Evolutionary conservation across 2,113 vertebrate species (phyloP).

Genomic region (Poecilia latipinna): DNA sequence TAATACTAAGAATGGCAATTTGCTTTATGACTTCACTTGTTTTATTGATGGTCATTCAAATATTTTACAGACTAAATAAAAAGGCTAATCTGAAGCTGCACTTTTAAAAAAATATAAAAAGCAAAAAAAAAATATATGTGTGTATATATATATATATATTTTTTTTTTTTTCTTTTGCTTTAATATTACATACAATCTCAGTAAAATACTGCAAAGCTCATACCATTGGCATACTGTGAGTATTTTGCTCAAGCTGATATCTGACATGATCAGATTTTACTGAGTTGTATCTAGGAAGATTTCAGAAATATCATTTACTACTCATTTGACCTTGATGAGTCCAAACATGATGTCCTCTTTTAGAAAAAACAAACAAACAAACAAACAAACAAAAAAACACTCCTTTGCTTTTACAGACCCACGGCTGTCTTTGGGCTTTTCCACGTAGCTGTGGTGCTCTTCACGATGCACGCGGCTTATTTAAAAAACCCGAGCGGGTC

Average conservation of each 20-base stretch:
- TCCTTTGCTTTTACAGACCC: slow-evolving; percentile 37
- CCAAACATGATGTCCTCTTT: slow-evolving; percentile 26
- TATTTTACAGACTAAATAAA: no score
- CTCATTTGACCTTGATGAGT: slow-evolving; percentile 33
- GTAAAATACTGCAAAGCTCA: background rate
- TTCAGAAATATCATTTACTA: slow-evolving; percentile 5
- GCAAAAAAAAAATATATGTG: no score
- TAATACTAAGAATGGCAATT: slow-evolving; percentile 17
- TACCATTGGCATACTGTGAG: no score
- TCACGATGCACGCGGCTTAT: slow-evolving; percentile 42
- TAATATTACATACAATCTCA: background rate
- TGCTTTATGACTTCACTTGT: slow-evolving; percentile 6
- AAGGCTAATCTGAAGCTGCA: no score
- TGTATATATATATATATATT: background rate
- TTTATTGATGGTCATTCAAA: background rate
- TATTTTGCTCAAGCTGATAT: no score
- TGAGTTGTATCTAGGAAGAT: background rate
- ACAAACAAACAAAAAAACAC: slow-evolving; percentile 37
- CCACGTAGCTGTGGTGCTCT: slow-evolving; percentile 21
- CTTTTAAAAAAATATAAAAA: no score
- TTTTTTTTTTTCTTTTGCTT: background rate
- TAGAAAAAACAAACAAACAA: slow-evolving; percentile 28
- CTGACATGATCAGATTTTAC: background rate
- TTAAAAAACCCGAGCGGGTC: slow-evolving; percentile 63
- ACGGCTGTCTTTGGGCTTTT: slow-evolving; percentile 6